A percentile compares a stretch with the other conserved stretches of the same genome.
Evolutionary conservation across 1,140 invertebrate genomes (phyloP).

Genomic region (Saccostrea echinata): DNA sequence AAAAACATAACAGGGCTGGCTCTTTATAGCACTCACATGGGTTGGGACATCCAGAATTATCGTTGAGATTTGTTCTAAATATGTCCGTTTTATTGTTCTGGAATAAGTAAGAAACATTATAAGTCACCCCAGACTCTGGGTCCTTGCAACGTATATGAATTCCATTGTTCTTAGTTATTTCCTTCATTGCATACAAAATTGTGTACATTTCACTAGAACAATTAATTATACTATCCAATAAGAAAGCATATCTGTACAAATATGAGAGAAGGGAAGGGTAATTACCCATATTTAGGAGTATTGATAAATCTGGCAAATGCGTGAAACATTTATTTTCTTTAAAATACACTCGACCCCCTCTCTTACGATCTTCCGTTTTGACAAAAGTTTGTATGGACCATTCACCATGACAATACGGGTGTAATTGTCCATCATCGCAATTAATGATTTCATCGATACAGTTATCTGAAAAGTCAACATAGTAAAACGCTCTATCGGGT

Average conservation of each 20-base stretch:
- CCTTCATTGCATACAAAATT: background rate
- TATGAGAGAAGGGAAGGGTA: background rate
- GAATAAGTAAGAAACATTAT: background rate
- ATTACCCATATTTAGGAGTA: background rate
- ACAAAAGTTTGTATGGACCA: background rate
- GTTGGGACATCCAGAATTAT: background rate
- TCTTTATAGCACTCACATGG: background rate
- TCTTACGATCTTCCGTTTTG: background rate
- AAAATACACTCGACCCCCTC: background rate
- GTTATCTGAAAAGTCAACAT: background rate
- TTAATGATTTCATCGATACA: conserved; percentile 1
- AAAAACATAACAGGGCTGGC: background rate
- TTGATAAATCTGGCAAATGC: background rate
- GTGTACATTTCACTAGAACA: background rate
- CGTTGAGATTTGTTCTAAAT: background rate
- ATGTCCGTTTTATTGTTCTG: background rate
- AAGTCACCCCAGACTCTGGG: background rate
- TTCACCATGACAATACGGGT: background rate
- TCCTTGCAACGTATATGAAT: background rate
- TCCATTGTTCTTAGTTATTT: background rate
- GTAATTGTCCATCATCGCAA: background rate
- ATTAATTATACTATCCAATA: background rate
- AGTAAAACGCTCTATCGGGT: background rate
- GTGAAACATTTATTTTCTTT: background rate
- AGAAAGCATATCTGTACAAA: background rate